Conservation (phyloP, 2,113 vertebrate genomes). For the Apistogramma diplotaenia region DNA sequence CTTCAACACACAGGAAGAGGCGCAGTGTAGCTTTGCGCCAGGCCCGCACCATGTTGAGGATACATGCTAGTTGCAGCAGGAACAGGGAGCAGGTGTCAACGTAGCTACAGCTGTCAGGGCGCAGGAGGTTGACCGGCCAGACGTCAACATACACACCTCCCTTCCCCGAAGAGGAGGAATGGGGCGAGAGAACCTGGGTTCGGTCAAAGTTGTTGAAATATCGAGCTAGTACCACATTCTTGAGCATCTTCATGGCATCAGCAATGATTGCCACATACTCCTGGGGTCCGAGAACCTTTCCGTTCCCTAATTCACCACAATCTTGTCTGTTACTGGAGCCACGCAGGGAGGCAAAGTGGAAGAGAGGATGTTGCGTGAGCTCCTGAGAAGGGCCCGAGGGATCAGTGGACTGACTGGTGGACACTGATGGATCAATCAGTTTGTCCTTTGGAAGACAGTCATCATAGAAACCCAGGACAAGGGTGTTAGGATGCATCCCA, state of each 20-base stretch:
- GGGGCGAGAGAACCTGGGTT: constrained; percentile 49
- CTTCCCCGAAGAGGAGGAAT: constrained; percentile 26
- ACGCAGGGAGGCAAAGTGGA: constrained; percentile 77
- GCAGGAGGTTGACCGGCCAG: constrained; percentile 88
- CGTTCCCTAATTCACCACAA: constrained; percentile 51
- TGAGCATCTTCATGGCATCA: constrained; percentile 89
- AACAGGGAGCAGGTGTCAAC: constrained; percentile 91
- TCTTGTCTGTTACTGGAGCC: not conserved
- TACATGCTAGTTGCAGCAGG: constrained; percentile 89
- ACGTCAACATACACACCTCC: constrained; percentile 81
- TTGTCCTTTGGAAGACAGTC: constrained; percentile 73
- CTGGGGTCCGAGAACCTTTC: constrained; percentile 74
- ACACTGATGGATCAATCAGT: constrained; percentile 67
- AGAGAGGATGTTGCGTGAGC: constrained; percentile 15
- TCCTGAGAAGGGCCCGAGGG: not conserved
- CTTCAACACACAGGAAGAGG: constrained; percentile 89
- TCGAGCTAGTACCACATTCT: constrained; percentile 86
- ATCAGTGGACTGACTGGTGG: constrained; percentile 33
- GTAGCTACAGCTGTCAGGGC: constrained; percentile 86
- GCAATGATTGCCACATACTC: constrained; percentile 87
- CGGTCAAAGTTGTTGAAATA: constrained; percentile 82
- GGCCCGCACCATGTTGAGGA: constrained; percentile 86
- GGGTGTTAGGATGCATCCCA: constrained; percentile 90
- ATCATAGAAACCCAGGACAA: constrained; percentile 88
- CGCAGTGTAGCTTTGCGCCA: constrained; percentile 84